Evolutionary conservation across 2,888 invertebrate species (phyloP), one percentile per base, ranked within the genome.

Genomic region (Gymnosoma rotundatum): DNA sequence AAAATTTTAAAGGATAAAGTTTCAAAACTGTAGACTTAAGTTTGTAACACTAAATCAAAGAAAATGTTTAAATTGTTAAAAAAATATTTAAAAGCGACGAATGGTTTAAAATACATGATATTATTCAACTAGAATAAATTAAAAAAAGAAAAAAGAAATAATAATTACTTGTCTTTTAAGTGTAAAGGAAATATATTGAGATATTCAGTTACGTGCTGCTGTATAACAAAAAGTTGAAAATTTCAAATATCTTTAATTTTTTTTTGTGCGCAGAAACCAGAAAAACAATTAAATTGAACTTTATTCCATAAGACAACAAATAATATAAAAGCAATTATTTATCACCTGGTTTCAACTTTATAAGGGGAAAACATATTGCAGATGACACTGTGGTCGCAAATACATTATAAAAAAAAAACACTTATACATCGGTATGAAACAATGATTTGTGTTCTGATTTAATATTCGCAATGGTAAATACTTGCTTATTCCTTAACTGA

Each of bases 1-100:
- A 14, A 58, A 72, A 72, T 4, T 58, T 32, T 50, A 58, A 78
- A 73, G 70, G 84, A 81, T 32, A 78, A 84, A 84, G 84, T 84
- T 84, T 84, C 10, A 21, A 67, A 61, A 74, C 25, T 63, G 75
- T 16, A 50, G 38, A 64, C 70, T 66, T 45, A 75, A 74, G 20
- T 81, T 78, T 61, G 60, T 67, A 36, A 74, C 38, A 81, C 56
- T n/a, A 75, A 70, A 54, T 72, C 60, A 48, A 45, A 52, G 45
- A 60, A 60, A 60, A 52, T 7, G 38, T 61, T 79, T 42, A 66
- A 72, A 75, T 64, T 54, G 21, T 61, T 66, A 67, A 75, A 63
- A 60, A 74, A 67, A 54, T 42, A 32, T 42, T 66, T 67, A 54
- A 70, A 25, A 67, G 4, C 12, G 32, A 38, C 14, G 52, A 8